Percentiles rank a stretch among this genome's conserved stretches.
These are phyloP conservation scores for Allacma fusca DNA, from an alignment of 2,888 invertebrate species.

Conservation along the genomic window DNA sequence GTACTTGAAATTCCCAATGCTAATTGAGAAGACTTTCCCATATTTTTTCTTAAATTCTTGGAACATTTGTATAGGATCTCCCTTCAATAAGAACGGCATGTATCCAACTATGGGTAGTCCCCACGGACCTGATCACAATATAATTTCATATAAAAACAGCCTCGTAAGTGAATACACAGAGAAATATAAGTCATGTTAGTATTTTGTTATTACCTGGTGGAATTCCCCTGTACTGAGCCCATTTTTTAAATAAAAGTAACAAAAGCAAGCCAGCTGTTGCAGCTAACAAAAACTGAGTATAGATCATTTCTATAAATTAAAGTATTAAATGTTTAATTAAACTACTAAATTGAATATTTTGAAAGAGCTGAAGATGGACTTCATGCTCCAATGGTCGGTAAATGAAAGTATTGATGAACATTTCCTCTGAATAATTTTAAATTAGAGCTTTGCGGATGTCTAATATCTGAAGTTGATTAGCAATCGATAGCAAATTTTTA, in stretches of 20 bases:
- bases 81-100: slow-evolving; percentile 55
- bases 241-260: slow-evolving; percentile 37
- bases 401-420: no score
- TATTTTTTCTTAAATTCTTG: slow-evolving; percentile 56
- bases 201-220: slow-evolving; percentile 48
- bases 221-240: slow-evolving; percentile 29
- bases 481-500: no score
- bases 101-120: slow-evolving; percentile 57
- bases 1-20: slow-evolving; percentile 56
- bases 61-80: slow-evolving; percentile 56
- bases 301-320: slow-evolving; percentile 32
- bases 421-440: no score
- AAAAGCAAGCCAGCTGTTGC: slow-evolving; percentile 37
- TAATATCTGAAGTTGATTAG: no score
- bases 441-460: no score
- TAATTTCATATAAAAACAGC: no score
- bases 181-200: no score
- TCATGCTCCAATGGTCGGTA: no score
- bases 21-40: slow-evolving; percentile 59
- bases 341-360: no score
- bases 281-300: slow-evolving; percentile 9
- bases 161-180: no score
- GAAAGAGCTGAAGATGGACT: no score
- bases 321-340: no score
- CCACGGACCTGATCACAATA: slow-evolving; percentile 48